Evolutionary conservation across 2,888 invertebrate genomes (phyloP).

Genomic region (Tenthredo mesomela): DNA sequence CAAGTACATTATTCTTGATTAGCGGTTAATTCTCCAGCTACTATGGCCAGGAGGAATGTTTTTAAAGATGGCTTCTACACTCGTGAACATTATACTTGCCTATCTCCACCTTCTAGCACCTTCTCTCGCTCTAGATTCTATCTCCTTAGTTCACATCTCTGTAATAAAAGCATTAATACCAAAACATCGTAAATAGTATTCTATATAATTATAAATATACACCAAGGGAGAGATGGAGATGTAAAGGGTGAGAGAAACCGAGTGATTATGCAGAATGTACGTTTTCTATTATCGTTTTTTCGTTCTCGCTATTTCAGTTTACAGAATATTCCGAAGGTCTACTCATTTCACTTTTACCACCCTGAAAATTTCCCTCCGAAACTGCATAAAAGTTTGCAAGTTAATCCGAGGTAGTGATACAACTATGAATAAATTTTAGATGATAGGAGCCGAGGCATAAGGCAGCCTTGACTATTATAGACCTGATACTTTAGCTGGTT

Average conservation of each 20-base stretch:
- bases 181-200: neutral
- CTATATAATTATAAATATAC: neutral
- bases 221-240: neutral
- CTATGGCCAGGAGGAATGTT: slow-evolving; percentile 4
- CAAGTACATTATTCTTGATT: slow-evolving; percentile 40
- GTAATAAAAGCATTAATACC: neutral
- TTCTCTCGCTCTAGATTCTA: neutral
- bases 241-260: neutral
- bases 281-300: neutral
- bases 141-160: neutral
- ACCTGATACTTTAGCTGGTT: neutral
- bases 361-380: slow-evolving; percentile 57
- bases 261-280: neutral
- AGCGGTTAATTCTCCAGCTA: slow-evolving; percentile 34
- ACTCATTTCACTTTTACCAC: slow-evolving; percentile 12
- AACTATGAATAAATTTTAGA: slow-evolving; percentile 64
- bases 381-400: slow-evolving; percentile 54
- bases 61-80: slow-evolving; percentile 20
- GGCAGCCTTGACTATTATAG: neutral
- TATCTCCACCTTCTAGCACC: neutral
- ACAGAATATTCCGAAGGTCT: neutral
- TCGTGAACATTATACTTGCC: neutral
- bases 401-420: slow-evolving; percentile 59
- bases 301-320: neutral
- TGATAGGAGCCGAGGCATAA: neutral